phyloP scores from a whole-genome alignment of 2,113 vertebrate species.

The Xyliphius kryptos region DNA sequence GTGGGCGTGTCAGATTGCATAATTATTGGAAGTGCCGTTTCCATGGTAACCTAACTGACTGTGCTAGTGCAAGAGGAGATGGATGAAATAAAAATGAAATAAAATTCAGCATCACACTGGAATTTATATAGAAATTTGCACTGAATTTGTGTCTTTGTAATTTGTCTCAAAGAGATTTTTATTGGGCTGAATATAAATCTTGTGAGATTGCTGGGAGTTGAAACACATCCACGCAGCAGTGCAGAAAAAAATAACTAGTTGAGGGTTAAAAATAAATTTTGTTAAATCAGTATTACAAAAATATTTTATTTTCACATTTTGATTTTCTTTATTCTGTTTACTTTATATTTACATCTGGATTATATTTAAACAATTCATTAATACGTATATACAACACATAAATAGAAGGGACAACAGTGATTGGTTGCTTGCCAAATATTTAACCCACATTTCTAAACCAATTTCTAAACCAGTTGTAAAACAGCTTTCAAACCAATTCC shows the following conservation, averaged over 20 bases:
- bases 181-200: neutral
- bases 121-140: neutral
- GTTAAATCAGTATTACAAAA: neutral
- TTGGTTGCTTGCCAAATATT: too few relatives aligned
- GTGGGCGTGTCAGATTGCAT: conserved; percentile 17
- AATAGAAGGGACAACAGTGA: too few relatives aligned
- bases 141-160: neutral
- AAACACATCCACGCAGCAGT: neutral
- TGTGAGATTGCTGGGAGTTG: neutral
- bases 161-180: neutral
- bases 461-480: too few relatives aligned
- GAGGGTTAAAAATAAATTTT: neutral
- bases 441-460: too few relatives aligned
- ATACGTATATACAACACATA: too few relatives aligned
- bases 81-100: neutral
- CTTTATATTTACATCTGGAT: neutral
- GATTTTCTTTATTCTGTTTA: too few relatives aligned
- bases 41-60: conserved; percentile 1
- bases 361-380: too few relatives aligned
- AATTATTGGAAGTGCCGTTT: conserved; percentile 6
- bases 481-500: too few relatives aligned
- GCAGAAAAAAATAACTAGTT: neutral
- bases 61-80: conserved; percentile 1
- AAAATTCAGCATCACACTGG: neutral
- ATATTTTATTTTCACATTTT: neutral